These are phyloP conservation scores for Bostrychus sinensis DNA, from an alignment of 2,113 vertebrate species.

Conservation along the genomic window DNA sequence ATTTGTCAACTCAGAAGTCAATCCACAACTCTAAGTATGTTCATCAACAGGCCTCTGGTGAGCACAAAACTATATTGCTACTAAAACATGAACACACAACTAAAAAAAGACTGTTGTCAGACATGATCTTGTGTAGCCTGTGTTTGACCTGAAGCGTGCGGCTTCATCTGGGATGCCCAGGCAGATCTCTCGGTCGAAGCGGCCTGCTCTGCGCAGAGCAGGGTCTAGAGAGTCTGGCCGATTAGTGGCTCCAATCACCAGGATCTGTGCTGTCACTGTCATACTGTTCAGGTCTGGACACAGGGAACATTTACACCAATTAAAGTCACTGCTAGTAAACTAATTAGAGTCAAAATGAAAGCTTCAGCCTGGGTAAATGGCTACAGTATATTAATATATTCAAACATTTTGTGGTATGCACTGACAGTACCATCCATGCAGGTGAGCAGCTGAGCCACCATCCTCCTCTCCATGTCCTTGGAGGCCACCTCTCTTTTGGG, in stretches of 20 bases:
- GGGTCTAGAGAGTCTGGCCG: conserved; percentile 94
- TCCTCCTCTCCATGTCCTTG: conserved; percentile 98
- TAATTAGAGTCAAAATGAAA: neutral
- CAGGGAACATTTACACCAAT: conserved; percentile 8
- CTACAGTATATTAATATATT: neutral
- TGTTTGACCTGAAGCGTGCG: conserved; percentile 85
- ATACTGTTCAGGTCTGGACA: conserved; percentile 85
- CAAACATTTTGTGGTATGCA: neutral
- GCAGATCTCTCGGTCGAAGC: conserved; percentile 95
- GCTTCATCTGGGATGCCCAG: conserved; percentile 93
- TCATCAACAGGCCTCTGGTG: too few relatives aligned
- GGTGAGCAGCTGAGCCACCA: conserved; percentile 94
- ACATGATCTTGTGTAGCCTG: neutral
- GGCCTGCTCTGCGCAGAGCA: conserved; percentile 91
- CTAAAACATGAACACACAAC: too few relatives aligned
- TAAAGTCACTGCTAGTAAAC: neutral
- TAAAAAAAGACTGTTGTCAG: too few relatives aligned
- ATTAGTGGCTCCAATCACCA: conserved; percentile 96
- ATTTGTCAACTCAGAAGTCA: too few relatives aligned
- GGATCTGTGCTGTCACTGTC: conserved; percentile 81
- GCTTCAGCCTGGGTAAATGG: neutral
- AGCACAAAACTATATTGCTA: too few relatives aligned
- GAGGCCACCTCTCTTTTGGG: conserved; percentile 96
- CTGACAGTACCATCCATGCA: conserved; percentile 92
- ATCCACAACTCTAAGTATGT: too few relatives aligned